Conservation (phyloP, 2,113 vertebrate species). For the Microtus montanus region DNA sequence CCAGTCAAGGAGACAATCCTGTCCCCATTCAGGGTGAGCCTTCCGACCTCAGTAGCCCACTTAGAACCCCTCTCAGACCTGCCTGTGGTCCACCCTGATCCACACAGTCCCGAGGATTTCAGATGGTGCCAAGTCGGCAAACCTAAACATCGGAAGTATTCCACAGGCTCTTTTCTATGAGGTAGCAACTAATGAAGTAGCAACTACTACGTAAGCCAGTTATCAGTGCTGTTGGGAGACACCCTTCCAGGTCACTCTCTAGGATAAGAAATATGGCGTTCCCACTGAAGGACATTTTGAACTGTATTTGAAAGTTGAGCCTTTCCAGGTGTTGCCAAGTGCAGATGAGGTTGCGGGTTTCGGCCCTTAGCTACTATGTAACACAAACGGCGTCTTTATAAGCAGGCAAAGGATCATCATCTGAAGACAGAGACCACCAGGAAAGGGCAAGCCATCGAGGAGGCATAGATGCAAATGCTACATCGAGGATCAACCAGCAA, state of each 20-base stretch:
- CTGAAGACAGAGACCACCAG: neutral
- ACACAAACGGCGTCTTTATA: neutral
- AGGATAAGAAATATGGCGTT: neutral
- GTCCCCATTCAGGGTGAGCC: neutral
- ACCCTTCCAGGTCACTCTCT: neutral
- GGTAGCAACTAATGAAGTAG: neutral
- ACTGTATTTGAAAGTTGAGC: neutral
- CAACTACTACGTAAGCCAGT: neutral
- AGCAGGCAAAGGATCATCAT: neutral
- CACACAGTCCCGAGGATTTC: no score
- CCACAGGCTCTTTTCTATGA: neutral
- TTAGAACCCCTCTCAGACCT: neutral
- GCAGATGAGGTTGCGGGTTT: neutral
- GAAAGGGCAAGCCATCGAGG: rapidly evolving
- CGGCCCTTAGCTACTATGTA: neutral
- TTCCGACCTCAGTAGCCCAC: neutral
- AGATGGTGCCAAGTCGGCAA: neutral
- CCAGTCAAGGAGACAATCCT: neutral
- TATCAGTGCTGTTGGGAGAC: neutral
- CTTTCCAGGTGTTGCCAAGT: neutral
- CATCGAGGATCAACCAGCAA: neutral
- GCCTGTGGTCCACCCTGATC: neutral
- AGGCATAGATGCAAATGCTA: neutral
- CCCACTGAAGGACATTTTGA: neutral
- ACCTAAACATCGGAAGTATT: neutral